Conservation (phyloP, 2,113 vertebrate species). For the Taxidea taxus region DNA sequence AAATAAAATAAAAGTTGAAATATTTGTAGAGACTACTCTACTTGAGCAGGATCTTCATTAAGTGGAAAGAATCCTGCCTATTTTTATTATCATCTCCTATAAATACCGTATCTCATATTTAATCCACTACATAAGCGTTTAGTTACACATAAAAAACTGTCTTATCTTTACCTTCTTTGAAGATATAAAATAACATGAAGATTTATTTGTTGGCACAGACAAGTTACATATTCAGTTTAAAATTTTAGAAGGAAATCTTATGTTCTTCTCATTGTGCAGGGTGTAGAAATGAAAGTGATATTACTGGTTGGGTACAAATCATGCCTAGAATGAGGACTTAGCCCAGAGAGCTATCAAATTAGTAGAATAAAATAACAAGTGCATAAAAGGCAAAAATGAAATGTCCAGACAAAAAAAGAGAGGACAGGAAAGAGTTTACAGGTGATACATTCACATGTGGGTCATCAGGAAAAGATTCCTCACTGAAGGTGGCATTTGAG, state of each 20-base stretch:
- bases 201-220: background rate
- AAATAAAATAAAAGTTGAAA: background rate
- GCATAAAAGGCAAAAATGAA: slow-evolving; percentile 19
- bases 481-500: background rate
- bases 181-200: background rate
- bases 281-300: background rate
- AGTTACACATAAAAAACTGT: background rate
- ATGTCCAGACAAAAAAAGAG: background rate
- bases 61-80: background rate
- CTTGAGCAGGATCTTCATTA: background rate
- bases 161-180: background rate
- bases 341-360: background rate
- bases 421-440: background rate
- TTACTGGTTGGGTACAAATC: background rate
- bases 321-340: background rate
- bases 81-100: background rate
- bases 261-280: background rate
- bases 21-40: background rate
- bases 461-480: background rate
- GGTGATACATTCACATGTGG: background rate
- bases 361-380: background rate
- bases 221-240: background rate
- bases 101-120: background rate
- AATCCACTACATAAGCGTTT: background rate
- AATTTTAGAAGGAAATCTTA: background rate